Percentiles rank a stretch among this genome's conserved stretches.
Conservation (phyloP, 1,140 invertebrate species). For the Portunus trituberculatus region DNA sequence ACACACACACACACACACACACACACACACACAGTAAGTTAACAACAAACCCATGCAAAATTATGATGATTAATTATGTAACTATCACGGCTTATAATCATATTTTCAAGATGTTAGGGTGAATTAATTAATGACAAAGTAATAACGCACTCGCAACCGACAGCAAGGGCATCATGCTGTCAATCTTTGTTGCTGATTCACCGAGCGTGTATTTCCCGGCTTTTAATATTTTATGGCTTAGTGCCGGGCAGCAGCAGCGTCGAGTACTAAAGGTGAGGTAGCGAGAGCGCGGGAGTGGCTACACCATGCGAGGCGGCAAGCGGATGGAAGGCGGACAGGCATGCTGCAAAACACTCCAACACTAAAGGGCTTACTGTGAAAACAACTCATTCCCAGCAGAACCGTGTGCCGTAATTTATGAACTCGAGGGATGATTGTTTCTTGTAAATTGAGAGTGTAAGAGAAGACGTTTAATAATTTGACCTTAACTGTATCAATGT, state of each 20-base stretch:
- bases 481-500: too few species aligned
- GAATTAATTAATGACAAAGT: conserved; percentile 12
- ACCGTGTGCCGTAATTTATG: too few species aligned
- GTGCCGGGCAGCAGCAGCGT: conserved; percentile 32
- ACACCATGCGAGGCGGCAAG: not conserved
- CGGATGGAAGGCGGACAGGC: too few species aligned
- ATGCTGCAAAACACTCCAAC: too few species aligned
- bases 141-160: not conserved
- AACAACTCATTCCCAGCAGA: too few species aligned
- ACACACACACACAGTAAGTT: too few species aligned
- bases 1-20: too few species aligned
- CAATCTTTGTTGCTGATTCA: conserved; percentile 35
- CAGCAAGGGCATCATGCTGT: not conserved
- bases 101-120: not conserved
- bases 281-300: conserved; percentile 8
- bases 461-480: too few species aligned
- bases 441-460: too few species aligned
- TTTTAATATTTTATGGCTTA: conserved; percentile 45
- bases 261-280: conserved; percentile 48
- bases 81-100: not conserved
- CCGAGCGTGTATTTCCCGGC: conserved; percentile 31
- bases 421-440: too few species aligned
- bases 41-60: not conserved
- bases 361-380: too few species aligned
- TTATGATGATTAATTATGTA: not conserved